Percentiles rank a stretch among this genome's conserved stretches.
These are phyloP conservation scores for Cranoglanis bouderius DNA, from an alignment of 2,113 vertebrate genomes.

Conservation along the genomic window DNA sequence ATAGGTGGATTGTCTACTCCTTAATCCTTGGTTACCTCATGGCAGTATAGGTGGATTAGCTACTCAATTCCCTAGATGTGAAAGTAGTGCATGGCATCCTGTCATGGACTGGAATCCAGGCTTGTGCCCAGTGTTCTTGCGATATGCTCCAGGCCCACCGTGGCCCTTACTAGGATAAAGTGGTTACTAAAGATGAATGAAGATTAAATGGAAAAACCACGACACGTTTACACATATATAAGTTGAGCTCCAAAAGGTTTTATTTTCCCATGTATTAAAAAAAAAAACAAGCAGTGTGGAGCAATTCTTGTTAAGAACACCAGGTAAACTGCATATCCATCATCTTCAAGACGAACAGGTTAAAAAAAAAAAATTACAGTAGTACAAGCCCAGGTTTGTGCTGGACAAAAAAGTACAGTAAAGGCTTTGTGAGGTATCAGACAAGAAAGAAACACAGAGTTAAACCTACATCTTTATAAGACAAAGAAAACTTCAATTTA, in stretches of 20 bases:
- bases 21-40: no score
- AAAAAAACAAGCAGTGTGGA: not conserved
- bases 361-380: slow-evolving; percentile 30
- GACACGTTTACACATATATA: not conserved
- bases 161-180: not conserved
- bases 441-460: not conserved
- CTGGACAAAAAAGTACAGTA: slow-evolving; percentile 38
- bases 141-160: no score
- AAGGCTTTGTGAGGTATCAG: slow-evolving; percentile 29
- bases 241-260: slow-evolving; percentile 23
- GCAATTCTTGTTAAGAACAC: not conserved
- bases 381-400: slow-evolving; percentile 34
- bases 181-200: not conserved
- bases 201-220: not conserved
- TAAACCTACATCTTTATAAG: not conserved
- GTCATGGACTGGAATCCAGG: not conserved
- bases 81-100: not conserved
- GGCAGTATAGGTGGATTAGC: no score
- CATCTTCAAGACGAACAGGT: not conserved
- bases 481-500: not conserved
- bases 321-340: slow-evolving; percentile 11
- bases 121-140: not conserved
- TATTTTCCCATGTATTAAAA: slow-evolving; percentile 17
- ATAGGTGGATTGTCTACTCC: no score
- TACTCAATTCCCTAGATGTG: not conserved